Evolutionary conservation across 2,113 vertebrate genomes (phyloP), one percentile per base, ranked within the genome.

Genomic region (Thymallus thymallus): DNA sequence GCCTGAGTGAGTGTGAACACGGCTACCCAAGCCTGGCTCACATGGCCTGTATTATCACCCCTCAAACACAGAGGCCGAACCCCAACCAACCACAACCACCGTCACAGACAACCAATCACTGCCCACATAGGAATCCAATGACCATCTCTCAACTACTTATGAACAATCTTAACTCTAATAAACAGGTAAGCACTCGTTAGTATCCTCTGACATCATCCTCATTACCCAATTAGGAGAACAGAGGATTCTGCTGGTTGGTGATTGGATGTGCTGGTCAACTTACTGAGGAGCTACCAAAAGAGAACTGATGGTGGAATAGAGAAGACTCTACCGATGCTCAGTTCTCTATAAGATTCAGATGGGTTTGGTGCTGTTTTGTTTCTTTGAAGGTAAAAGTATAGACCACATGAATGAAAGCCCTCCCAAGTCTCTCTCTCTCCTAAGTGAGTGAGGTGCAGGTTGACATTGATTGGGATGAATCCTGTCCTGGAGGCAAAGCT

Each of bases 161-260:
- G 78, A 87, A 81, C 73, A 76, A 41, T 73, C 48, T 16, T 61
- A 69, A 23, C 73, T 66, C 55, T 55, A 71, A 65, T 6, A 51
- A 48, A 76, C 69, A 22, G 74, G 82, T 63, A 73, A 72, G 76
- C 61, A 24, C 7, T 74, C 68, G 48, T 66, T 58, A 67, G 58
- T 45, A 76, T 63, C 18, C 23, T 9, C 66, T 29, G 68, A 61
- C 77, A 80, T 70, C 67, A 61, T 51, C 35, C 79, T 56, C 35
- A 65, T 22, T 32, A 6, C 63, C 68, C n/a, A 55, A 73, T 82
- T 64, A 69, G 63, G 29, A 69, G 79, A 77, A 69, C 82, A 82
- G 82, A 84, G 89, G 88, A 78, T 82, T 72, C 62, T 75, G 66
- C 75, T 89, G 86, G 89, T 88, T 82, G 75, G 76, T 84, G 82